A percentile compares a stretch with the other conserved stretches of the same genome.
Conservation (phyloP, 2,113 vertebrate species). For the Mirounga angustirostris region DNA sequence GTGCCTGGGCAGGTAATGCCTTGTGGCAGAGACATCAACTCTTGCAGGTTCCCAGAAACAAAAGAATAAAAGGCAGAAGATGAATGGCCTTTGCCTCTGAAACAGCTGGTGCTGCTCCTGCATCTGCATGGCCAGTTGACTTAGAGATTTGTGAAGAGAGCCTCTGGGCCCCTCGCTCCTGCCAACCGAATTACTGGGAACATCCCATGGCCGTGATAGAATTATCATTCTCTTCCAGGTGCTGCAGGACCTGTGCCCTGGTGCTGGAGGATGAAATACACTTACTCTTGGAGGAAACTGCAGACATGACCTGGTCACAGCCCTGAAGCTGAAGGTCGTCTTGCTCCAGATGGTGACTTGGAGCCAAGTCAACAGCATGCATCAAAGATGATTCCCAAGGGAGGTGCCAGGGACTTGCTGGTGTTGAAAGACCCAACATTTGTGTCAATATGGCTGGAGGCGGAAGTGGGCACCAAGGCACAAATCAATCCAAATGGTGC, state of each 20-base stretch:
- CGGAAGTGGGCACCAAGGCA: background rate
- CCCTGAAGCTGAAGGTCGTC: background rate
- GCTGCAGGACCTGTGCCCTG: constrained; percentile 39
- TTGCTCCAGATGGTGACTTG: background rate
- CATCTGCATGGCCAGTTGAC: constrained; percentile 78
- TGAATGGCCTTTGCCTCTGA: constrained; percentile 70
- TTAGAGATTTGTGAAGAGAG: constrained; percentile 77
- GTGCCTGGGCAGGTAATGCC: fast-evolving
- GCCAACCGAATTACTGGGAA: constrained; percentile 58
- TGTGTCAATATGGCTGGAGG: background rate
- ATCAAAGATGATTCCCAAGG: background rate
- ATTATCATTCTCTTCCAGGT: constrained; percentile 63
- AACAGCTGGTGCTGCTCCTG: constrained; percentile 67
- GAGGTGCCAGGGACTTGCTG: background rate
- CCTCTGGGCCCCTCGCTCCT: constrained; percentile 62
- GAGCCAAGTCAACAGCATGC: background rate
- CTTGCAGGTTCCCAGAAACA: constrained; percentile 34
- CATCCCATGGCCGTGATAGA: constrained; percentile 2
- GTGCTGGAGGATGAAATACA: constrained; percentile 28
- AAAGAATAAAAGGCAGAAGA: constrained; percentile 72
- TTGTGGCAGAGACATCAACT: background rate
- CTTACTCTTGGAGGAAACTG: background rate
- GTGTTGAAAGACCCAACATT: background rate
- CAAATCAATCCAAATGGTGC: background rate
- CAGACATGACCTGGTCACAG: background rate